Conservation (phyloP, 2,888 invertebrate genomes). For the Acrobeloides nanus region DNA sequence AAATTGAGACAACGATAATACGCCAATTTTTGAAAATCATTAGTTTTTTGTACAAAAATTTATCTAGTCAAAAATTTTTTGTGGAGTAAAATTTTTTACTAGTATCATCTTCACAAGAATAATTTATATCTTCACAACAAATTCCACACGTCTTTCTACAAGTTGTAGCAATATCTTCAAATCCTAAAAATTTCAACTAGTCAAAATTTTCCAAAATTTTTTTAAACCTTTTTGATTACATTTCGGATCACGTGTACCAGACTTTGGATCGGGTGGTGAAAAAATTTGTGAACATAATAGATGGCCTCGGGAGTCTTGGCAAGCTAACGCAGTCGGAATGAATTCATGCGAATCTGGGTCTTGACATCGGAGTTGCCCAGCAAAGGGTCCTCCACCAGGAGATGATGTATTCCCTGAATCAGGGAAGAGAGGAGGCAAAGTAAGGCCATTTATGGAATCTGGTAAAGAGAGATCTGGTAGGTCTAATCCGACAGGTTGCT, state of each 20-base stretch:
- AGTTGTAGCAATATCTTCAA: constrained; percentile 29
- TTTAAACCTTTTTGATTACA: constrained; percentile 28
- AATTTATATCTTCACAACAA: constrained; percentile 28
- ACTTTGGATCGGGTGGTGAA: constrained; percentile 21
- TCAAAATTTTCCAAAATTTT: too few species aligned
- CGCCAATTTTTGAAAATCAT: too few species aligned
- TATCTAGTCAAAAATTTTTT: background rate
- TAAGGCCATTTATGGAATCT: too few species aligned
- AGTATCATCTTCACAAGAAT: constrained; percentile 24
- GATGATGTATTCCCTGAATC: too few species aligned
- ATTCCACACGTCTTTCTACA: constrained; percentile 30
- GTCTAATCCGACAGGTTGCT: too few species aligned
- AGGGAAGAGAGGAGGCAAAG: too few species aligned
- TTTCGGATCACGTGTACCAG: constrained; percentile 25
- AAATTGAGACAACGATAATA: too few species aligned
- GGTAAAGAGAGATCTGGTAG: too few species aligned
- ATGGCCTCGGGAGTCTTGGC: constrained; percentile 23
- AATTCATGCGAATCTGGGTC: constrained; percentile 11
- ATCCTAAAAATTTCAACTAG: constrained; percentile 10
- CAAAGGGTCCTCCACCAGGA: too few species aligned
- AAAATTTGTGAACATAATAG: constrained; percentile 22
- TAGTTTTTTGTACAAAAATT: background rate
- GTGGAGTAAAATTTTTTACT: constrained; percentile 12
- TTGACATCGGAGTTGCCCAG: constrained; percentile 21
- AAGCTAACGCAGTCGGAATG: constrained; percentile 20